Evolutionary conservation across 2,888 invertebrate species (phyloP), one percentile per base, ranked within the genome.

Genomic region (Eutolmus rufibarbis): DNA sequence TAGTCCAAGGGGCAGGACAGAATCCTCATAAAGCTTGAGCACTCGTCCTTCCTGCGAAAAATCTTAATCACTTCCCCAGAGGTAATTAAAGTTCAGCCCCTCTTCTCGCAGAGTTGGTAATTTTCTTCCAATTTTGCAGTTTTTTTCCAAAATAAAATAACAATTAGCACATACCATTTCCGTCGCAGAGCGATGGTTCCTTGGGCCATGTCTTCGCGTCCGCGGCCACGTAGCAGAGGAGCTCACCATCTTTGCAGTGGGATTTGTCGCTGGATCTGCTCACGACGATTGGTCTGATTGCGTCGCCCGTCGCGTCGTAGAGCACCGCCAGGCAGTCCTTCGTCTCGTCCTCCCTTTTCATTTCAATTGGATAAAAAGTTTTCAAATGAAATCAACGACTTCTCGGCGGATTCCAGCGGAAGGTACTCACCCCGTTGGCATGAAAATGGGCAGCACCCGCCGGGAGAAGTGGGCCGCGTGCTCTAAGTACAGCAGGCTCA

Each of bases 361-460:
- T 56, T 28, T 31, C 7, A 46, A 19, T 66, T 31, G 31, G 56
- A 78, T 86, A 88, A 86, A 87, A 78, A 28, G 82, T 23, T 74
- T 82, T 57, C 40, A 79, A 92, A 93, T 93, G 76, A 66, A 66
- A 66, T 66, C 28, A 66, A 28, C 66, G 66, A 66, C 19, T 66
- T 66, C 12, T 28, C 12, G 28, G 19, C 9, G 23, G 28, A 66
- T 66, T 66, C 23, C 66, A 23, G 12, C 28, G 66, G 23, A 28
- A 74, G 43, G 9, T 43, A 34, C 85, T 85, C 91, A 94, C 94
- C 90, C 90, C 89, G 94, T 92, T 8, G 93, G 92, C 82, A 95
- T 90, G 87, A 94, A 93, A 90, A 96, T 94, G 12, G 96, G 96
- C 91, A 95, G 94, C 1, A 96, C 95, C 90, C 95, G 94, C 91